These are phyloP conservation scores for Sialia sialis DNA, from an alignment of 2,113 vertebrate species.

Conservation along the genomic window DNA sequence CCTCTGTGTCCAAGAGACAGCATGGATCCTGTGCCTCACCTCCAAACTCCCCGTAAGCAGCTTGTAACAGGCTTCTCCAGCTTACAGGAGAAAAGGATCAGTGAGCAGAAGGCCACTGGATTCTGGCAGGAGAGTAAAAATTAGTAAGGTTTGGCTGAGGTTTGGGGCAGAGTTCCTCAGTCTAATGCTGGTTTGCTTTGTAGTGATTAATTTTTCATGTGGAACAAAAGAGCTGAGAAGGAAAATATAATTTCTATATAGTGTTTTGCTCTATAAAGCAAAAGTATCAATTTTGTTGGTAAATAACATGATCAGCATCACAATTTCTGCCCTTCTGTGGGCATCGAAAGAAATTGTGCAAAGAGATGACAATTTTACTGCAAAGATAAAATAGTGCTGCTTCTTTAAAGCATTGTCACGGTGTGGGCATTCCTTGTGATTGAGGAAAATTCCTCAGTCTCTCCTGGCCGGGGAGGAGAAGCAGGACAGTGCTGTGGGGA, in stretches of 20 bases:
- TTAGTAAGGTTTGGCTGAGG: background rate
- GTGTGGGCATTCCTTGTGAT: background rate
- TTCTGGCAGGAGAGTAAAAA: background rate
- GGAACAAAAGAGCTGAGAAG: background rate
- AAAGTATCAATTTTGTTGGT: background rate
- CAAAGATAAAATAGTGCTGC: background rate
- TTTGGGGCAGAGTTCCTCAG: background rate
- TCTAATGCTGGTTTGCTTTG: background rate
- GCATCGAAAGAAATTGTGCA: background rate
- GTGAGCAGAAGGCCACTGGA: background rate
- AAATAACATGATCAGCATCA: background rate
- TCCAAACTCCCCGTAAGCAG: rapidly evolving
- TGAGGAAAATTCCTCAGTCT: background rate
- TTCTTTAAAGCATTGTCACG: background rate
- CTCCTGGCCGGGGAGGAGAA: background rate
- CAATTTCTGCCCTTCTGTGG: background rate
- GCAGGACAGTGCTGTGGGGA: background rate
- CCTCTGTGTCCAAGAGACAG: rapidly evolving
- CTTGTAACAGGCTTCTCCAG: background rate
- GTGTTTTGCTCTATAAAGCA: background rate
- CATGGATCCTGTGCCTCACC: rapidly evolving
- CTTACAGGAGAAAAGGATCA: background rate
- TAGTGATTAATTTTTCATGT: background rate
- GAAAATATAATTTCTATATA: background rate
- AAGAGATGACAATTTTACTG: background rate